A percentile compares a stretch with the other conserved stretches of the same genome.
Evolutionary conservation across 2,888 invertebrate genomes (phyloP).

Genomic region (Hoplodrina ambigua): DNA sequence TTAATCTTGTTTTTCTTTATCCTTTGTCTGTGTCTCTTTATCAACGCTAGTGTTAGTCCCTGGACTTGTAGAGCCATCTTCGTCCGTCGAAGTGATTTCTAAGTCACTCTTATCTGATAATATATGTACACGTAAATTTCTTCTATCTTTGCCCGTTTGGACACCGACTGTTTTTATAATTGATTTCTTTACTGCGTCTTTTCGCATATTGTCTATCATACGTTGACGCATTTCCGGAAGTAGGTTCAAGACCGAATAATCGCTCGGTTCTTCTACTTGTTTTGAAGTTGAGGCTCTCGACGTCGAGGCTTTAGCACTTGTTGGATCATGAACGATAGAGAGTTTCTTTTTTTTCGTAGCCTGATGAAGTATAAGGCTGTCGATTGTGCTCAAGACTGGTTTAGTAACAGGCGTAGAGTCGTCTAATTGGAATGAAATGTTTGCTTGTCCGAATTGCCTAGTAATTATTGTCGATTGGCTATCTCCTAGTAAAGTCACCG

Average conservation of each 20-base stretch:
- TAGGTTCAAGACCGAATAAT: slow-evolving; percentile 15
- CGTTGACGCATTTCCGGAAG: slow-evolving; percentile 54
- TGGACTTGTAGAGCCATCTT: neutral
- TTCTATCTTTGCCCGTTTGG: slow-evolving; percentile 67
- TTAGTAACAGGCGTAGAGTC: neutral
- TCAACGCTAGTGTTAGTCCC: slow-evolving; percentile 17
- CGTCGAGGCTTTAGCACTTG: slow-evolving; percentile 25
- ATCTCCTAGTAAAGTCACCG: fast-evolving
- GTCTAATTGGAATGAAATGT: neutral
- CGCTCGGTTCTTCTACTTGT: neutral
- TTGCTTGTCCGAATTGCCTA: slow-evolving; percentile 32
- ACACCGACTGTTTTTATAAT: slow-evolving; percentile 70
- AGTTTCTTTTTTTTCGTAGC: neutral
- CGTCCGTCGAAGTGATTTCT: slow-evolving; percentile 7
- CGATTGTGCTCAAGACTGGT: neutral
- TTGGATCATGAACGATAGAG: neutral
- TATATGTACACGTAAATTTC: slow-evolving; percentile 68
- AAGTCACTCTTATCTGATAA: slow-evolving; percentile 52
- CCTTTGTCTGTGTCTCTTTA: slow-evolving; percentile 67
- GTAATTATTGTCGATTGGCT: neutral
- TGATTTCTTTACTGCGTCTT: slow-evolving; percentile 65
- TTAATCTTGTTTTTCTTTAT: slow-evolving; percentile 78
- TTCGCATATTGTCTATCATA: neutral
- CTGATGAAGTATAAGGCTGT: slow-evolving; percentile 28
- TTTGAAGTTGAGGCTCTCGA: slow-evolving; percentile 44